Conservation (phyloP, 1,140 invertebrate species). For the Drosophila teissieri region DNA sequence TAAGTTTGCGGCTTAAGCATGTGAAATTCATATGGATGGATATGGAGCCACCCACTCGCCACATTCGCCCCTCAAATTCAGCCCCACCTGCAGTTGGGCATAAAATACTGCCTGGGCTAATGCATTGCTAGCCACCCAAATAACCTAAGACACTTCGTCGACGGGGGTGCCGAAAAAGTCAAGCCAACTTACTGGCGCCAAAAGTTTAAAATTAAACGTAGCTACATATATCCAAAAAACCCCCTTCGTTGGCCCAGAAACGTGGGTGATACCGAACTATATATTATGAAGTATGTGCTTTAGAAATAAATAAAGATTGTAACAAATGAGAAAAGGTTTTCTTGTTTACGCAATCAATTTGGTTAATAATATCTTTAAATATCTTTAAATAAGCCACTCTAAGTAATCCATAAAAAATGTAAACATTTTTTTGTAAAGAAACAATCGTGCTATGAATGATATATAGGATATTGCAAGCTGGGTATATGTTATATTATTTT, state of each 20-base stretch:
- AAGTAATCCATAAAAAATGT: no score
- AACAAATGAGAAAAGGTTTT: no score
- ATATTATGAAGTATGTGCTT: background rate
- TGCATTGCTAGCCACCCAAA: slow-evolving; percentile 69
- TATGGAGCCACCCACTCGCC: slow-evolving; percentile 10
- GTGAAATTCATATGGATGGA: slow-evolving; percentile 76
- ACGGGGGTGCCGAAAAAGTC: slow-evolving; percentile 31
- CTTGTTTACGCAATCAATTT: no score
- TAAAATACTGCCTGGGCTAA: slow-evolving; percentile 68
- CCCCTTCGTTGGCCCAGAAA: background rate
- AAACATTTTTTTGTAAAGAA: no score
- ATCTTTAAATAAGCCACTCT: no score
- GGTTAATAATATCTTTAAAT: fast-evolving
- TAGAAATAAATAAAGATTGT: no score
- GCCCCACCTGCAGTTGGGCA: slow-evolving; percentile 34
- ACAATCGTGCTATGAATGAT: no score
- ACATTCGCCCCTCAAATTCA: slow-evolving; percentile 7
- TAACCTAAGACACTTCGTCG: slow-evolving; percentile 51
- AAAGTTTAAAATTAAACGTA: slow-evolving; percentile 80
- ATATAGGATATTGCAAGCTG: no score
- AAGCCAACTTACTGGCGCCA: slow-evolving; percentile 59
- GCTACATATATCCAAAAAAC: slow-evolving; percentile 41
- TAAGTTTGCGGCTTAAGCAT: slow-evolving; percentile 82
- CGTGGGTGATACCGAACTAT: background rate
- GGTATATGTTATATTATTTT: no score